Evolutionary conservation across 1,140 invertebrate species (phyloP), one percentile per base, ranked within the genome.

Genomic region (Lucilia cuprina): DNA sequence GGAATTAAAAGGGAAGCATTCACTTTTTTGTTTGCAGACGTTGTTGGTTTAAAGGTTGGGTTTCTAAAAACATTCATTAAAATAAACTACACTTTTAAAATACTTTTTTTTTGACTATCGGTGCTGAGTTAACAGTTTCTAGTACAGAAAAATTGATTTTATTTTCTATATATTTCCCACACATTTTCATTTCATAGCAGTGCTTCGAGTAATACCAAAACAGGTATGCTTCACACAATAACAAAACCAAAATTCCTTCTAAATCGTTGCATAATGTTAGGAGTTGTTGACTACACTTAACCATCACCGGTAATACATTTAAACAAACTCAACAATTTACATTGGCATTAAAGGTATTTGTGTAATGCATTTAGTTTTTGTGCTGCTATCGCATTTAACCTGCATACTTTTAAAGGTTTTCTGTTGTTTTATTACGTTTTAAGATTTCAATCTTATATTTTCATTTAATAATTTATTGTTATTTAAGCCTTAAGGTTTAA

Each of bases 231-330:
- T n/a, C 55, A 60, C 14, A 60, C 55, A 60, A 60, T n/a, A 17
- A 17, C n/a, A n/a, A 60, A 60, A 60, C 55, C 55, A 60, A 60
- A 2, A 60, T 60, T n/a, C 14, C 14, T 14, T 60, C n/a, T 17
- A 70, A 70, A 70, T 21, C 65, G n/a, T 70, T 70, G 65, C 65
- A 70, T 70, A 70, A 70, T 21, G 21, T 70, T 25, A 70, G 65
- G 55, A 60, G 55, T 60, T 60, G 55, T 17, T 60, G 55, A 19
- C 65, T 70, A 25, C 7, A 25, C n/a, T 70, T 1, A 10, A 12
- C 8, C 10, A 70, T 30, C 25, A 30, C 65, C 65, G 25, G n/a
- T 70, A 70, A 70, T 25, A 60, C 55, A n/a, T n/a, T 21, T 5
- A 13, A 55, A 5, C 50, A 55, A 5, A 17, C 9, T 9, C 65